These are phyloP conservation scores for Megaceryle maxima DNA, from an alignment of 2,113 vertebrate genomes.

Conservation along the genomic window DNA sequence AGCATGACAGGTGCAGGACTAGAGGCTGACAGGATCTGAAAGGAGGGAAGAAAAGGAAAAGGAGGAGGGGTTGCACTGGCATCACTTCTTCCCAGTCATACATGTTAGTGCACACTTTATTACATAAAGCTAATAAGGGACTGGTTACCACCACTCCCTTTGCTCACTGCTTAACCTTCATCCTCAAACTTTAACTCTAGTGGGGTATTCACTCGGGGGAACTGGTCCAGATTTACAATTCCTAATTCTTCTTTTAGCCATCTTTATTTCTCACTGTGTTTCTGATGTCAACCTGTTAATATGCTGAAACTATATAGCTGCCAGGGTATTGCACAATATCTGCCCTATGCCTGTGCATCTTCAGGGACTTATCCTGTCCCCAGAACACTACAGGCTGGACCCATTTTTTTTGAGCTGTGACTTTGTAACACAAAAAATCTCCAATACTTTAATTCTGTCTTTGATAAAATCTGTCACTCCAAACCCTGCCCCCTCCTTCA, in stretches of 20 bases:
- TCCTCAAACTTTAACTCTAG: not conserved
- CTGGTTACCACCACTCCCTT: not conserved
- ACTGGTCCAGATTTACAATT: not conserved
- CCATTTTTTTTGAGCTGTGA: not conserved
- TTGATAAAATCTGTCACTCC: not conserved
- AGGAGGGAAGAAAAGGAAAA: not conserved
- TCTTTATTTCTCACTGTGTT: not conserved
- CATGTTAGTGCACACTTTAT: not conserved
- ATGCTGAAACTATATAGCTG: not conserved
- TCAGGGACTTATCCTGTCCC: not conserved
- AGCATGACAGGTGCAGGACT: not conserved
- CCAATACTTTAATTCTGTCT: not conserved
- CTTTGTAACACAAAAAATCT: not conserved
- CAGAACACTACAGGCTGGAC: not conserved
- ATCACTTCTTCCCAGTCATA: not conserved
- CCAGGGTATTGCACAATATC: not conserved
- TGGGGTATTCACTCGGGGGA: not conserved
- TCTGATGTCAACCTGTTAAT: not conserved
- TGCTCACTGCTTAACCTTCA: not conserved
- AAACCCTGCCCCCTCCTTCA: not conserved
- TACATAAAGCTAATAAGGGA: not conserved
- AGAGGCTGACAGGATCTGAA: not conserved
- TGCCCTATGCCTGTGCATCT: not conserved
- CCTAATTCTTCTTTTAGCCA: not conserved
- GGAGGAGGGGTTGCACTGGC: not conserved